A percentile compares a stretch with the other conserved stretches of the same genome.
phyloP scores from a whole-genome alignment of 2,888 invertebrate genomes.

The Dolomedes plantarius region DNA sequence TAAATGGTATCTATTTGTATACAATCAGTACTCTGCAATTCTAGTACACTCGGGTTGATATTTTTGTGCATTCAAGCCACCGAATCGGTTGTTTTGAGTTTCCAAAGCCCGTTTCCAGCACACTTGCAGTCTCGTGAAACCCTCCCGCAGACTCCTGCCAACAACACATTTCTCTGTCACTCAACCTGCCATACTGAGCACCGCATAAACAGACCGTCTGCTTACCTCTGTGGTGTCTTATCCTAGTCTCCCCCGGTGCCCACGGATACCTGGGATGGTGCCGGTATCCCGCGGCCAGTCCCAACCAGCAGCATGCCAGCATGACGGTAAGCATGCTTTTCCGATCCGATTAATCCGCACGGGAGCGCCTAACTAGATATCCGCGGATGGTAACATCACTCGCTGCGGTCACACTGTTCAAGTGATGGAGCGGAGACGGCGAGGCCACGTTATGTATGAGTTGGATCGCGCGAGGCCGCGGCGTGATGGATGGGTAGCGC shows the following conservation, averaged over 20 bases:
- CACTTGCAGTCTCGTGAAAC: no score
- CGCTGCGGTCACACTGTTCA: background rate
- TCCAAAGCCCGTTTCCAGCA: no score
- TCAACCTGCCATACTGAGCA: background rate
- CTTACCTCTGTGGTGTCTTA: slow-evolving; percentile 71
- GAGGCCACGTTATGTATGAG: slow-evolving; percentile 3
- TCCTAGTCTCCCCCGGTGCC: slow-evolving; percentile 59
- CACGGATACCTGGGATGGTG: slow-evolving; percentile 67
- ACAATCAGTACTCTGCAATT: no score
- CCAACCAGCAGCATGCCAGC: slow-evolving; percentile 54
- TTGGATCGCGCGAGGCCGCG: background rate
- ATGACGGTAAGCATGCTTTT: slow-evolving; percentile 45
- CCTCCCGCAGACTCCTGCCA: no score
- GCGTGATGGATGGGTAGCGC: background rate
- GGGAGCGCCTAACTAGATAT: slow-evolving; percentile 8
- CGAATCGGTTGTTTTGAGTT: no score
- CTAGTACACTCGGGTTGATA: no score
- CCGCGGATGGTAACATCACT: slow-evolving; percentile 19
- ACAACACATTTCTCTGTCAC: background rate
- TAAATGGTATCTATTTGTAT: no score
- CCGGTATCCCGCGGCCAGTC: slow-evolving; percentile 36
- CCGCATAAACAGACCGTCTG: background rate
- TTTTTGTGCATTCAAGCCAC: no score
- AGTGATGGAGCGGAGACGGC: background rate
- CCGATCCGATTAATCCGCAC: background rate